A percentile compares a stretch with the other conserved stretches of the same genome.
Evolutionary conservation across 2,113 vertebrate genomes (phyloP).

Genomic region (Tachuris rubrigastra): DNA sequence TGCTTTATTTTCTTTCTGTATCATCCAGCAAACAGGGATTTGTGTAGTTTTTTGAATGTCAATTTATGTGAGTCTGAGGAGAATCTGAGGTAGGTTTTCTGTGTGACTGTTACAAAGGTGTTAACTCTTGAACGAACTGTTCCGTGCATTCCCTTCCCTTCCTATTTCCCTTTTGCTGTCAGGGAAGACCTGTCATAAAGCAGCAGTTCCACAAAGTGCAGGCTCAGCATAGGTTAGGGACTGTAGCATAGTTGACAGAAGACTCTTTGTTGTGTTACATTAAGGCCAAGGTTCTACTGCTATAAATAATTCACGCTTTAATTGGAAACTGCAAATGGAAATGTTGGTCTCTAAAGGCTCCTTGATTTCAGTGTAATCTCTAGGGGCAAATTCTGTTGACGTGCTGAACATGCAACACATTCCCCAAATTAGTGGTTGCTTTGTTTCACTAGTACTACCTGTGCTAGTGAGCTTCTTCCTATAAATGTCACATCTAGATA

Average conservation of each 20-base stretch:
- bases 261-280: not conserved
- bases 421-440: not conserved
- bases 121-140: not conserved
- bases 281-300: not conserved
- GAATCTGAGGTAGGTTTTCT: not conserved
- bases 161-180: not conserved
- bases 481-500: not conserved
- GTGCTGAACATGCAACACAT: not conserved
- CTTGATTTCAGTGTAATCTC: not conserved
- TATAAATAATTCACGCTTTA: slow-evolving; percentile 53
- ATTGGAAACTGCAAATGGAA: slow-evolving; percentile 16
- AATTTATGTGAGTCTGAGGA: fast-evolving
- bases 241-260: not conserved
- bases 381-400: not conserved
- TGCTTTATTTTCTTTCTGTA: not conserved
- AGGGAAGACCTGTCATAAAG: not conserved
- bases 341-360: not conserved
- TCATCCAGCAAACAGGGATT: not conserved
- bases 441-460: not conserved
- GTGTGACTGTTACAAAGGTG: not conserved
- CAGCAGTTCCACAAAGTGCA: not conserved
- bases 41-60: not conserved
- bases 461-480: not conserved
- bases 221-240: not conserved
- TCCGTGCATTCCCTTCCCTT: not conserved